phyloP scores from a whole-genome alignment of 2,113 vertebrate genomes.

The Onychorhynchus coronatus region DNA sequence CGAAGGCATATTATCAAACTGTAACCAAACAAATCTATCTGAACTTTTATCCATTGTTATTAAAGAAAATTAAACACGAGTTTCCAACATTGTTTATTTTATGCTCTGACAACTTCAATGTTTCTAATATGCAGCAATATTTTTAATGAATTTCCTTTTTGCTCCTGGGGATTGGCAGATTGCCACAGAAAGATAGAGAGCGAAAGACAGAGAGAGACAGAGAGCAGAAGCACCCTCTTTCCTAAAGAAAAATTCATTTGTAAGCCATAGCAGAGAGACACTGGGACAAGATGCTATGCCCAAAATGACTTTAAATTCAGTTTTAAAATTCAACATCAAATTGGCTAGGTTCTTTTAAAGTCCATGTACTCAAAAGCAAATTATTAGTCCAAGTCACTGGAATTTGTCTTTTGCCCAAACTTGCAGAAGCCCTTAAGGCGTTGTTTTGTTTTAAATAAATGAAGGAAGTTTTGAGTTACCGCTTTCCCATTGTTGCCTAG shows the following conservation, averaged over 20 bases:
- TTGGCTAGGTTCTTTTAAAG: neutral
- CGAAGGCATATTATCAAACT: neutral
- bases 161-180: neutral
- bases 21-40: neutral
- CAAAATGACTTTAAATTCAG: neutral
- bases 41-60: slow-evolving; percentile 5
- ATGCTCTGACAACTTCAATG: slow-evolving; percentile 15
- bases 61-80: slow-evolving; percentile 33
- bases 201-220: neutral
- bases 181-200: neutral
- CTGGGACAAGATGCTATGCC: neutral
- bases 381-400: neutral
- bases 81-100: slow-evolving; percentile 15
- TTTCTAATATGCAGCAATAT: slow-evolving; percentile 10
- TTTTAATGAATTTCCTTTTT: slow-evolving; percentile 33
- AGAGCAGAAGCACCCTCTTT: neutral
- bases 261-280: neutral
- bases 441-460: neutral
- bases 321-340: neutral
- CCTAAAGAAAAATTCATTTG: neutral
- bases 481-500: neutral
- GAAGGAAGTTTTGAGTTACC: neutral
- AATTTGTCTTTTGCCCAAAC: slow-evolving; percentile 8
- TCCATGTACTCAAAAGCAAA: neutral
- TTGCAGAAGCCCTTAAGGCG: neutral